Evolutionary conservation across 92 coral and sea anemone species (phyloP).

Genomic region (Blastomussa wellsi): DNA sequence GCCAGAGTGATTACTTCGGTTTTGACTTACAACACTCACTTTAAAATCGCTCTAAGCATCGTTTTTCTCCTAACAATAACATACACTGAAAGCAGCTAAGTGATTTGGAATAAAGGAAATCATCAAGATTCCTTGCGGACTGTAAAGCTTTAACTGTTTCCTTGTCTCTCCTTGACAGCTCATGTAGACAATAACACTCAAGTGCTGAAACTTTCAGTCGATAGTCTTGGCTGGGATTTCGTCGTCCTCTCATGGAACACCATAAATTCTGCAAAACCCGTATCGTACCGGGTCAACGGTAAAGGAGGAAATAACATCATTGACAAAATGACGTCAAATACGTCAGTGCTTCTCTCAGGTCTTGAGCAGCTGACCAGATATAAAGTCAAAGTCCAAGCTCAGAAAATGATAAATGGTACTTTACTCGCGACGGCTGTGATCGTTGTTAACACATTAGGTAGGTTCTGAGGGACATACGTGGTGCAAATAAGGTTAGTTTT

Average conservation of each 20-base stretch:
- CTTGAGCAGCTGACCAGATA: constrained; percentile 60
- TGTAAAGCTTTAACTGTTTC: neutral
- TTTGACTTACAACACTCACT: no score
- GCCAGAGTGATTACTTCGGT: no score
- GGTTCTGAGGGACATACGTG: no score
- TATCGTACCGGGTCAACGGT: constrained; percentile 23
- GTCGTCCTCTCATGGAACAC: constrained; percentile 42
- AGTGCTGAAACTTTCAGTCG: neutral
- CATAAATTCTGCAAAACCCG: neutral
- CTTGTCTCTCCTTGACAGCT: neutral
- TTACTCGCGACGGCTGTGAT: constrained; percentile 31
- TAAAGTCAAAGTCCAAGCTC: constrained; percentile 45
- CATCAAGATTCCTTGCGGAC: no score
- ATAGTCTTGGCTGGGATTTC: constrained; percentile 43
- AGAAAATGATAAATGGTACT: constrained; percentile 1
- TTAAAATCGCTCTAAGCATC: no score
- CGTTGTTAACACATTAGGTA: constrained; percentile 43
- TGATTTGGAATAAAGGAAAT: neutral
- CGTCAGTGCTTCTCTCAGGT: constrained; percentile 19
- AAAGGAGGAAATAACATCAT: constrained; percentile 14
- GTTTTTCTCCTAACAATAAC: neutral
- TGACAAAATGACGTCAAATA: constrained; percentile 31
- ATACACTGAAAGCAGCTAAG: neutral
- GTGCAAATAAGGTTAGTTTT: no score
- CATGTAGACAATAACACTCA: constrained; percentile 3